A percentile compares a stretch with the other conserved stretches of the same genome.
Conservation (phyloP, 2,888 invertebrate genomes). For the Boloria euphrosyne region DNA sequence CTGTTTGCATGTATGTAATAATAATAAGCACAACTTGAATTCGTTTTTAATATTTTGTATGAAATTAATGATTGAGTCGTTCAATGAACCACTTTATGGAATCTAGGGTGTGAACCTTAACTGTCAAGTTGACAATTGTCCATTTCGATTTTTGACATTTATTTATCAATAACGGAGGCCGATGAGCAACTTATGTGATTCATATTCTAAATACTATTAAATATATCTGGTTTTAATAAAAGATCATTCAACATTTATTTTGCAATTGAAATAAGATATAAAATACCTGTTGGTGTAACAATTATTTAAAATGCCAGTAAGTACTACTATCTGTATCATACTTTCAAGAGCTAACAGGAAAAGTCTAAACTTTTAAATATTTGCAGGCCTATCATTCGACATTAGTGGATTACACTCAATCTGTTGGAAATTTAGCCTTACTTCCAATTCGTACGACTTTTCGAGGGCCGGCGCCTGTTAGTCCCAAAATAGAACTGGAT, state of each 20-base stretch:
- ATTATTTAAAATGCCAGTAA: slow-evolving; percentile 14
- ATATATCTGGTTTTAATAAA: background rate
- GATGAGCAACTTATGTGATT: slow-evolving; percentile 21
- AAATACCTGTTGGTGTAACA: background rate
- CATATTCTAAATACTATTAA: slow-evolving; percentile 9
- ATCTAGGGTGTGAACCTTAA: background rate
- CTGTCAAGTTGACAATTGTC: background rate
- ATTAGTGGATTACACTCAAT: slow-evolving; percentile 87
- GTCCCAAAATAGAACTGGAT: slow-evolving; percentile 87
- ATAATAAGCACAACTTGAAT: no score
- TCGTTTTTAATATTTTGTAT: no score
- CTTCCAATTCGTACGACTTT: slow-evolving; percentile 94
- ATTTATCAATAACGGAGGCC: slow-evolving; percentile 21
- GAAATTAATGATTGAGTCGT: no score
- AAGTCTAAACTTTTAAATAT: background rate
- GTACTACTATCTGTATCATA: background rate
- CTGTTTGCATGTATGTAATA: no score
- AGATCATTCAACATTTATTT: background rate
- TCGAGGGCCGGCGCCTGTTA: slow-evolving; percentile 94
- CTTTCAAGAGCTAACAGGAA: background rate
- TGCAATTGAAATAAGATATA: background rate
- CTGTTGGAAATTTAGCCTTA: slow-evolving; percentile 96
- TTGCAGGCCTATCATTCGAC: slow-evolving; percentile 97
- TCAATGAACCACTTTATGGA: no score
- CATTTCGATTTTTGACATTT: slow-evolving; percentile 15